These are phyloP conservation scores for Eumaeus atala DNA, from an alignment of 1,140 invertebrate species.

Conservation along the genomic window DNA sequence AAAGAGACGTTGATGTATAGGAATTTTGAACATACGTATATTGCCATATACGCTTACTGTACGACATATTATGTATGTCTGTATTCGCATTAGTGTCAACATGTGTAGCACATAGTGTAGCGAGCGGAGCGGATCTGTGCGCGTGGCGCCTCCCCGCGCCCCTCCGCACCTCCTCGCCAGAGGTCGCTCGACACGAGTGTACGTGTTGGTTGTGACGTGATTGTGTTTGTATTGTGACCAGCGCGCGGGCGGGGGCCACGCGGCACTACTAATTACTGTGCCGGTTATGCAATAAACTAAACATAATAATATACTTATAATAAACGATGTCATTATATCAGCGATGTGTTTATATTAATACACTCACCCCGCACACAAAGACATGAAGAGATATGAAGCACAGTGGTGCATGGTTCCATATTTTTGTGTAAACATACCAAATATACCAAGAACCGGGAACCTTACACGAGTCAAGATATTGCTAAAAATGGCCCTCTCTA, in stretches of 20 bases:
- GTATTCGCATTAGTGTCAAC: not conserved
- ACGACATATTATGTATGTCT: not conserved
- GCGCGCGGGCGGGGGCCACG: slow-evolving; percentile 1
- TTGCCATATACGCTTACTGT: not conserved
- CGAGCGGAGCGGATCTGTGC: not conserved
- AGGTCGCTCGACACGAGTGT: slow-evolving; percentile 38
- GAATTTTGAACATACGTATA: slow-evolving; percentile 65
- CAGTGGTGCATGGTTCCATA: too few species aligned
- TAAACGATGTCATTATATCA: slow-evolving; percentile 43
- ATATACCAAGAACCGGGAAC: too few species aligned
- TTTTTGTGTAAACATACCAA: too few species aligned
- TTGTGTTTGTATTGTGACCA: not conserved
- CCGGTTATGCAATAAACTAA: slow-evolving; percentile 33
- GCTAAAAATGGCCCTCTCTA: too few species aligned
- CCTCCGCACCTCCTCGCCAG: too few species aligned
- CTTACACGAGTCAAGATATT: too few species aligned
- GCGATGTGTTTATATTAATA: slow-evolving; percentile 23
- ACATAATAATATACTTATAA: slow-evolving; percentile 33
- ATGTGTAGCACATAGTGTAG: not conserved
- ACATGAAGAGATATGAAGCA: too few species aligned
- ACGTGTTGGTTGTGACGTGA: not conserved
- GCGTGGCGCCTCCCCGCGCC: not conserved
- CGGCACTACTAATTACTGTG: slow-evolving; percentile 28
- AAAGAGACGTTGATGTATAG: slow-evolving; percentile 39
- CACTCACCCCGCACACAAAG: not conserved